Percentiles rank a stretch among this genome's conserved stretches.
Conservation (phyloP, 2,797 vertebrate species). For the Melanitta fusca region DNA sequence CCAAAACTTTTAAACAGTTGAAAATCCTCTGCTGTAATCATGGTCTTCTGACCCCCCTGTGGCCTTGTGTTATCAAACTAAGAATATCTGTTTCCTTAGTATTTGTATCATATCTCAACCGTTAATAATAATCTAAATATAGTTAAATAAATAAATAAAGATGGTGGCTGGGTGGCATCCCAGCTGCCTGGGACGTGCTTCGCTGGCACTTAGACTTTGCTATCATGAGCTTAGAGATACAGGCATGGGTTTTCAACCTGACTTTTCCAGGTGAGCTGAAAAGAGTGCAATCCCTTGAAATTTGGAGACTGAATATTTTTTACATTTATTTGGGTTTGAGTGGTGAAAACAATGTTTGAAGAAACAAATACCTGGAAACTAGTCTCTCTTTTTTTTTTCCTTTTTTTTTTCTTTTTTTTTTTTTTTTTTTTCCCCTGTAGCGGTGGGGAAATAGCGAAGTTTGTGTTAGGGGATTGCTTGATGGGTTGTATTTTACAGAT, state of each 20-base stretch:
- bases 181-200: neutral
- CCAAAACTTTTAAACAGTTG: neutral
- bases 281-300: neutral
- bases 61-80: neutral
- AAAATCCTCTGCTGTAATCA: neutral
- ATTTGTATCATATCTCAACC: too few species aligned
- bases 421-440: neutral
- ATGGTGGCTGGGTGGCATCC: neutral
- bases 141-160: neutral
- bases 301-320: neutral
- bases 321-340: neutral
- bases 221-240: neutral
- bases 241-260: neutral
- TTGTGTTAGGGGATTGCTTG: neutral
- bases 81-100: neutral
- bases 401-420: accelerated
- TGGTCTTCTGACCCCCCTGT: neutral
- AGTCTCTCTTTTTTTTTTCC: neutral
- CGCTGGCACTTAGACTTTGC: neutral
- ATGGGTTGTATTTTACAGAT: neutral
- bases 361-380: neutral
- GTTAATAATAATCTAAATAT: neutral
- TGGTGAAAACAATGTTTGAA: neutral
- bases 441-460: neutral
- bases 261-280: neutral